Evolutionary conservation across 2,113 vertebrate species (phyloP), one percentile per base, ranked within the genome.

Genomic region (Galemys pyrenaicus): DNA sequence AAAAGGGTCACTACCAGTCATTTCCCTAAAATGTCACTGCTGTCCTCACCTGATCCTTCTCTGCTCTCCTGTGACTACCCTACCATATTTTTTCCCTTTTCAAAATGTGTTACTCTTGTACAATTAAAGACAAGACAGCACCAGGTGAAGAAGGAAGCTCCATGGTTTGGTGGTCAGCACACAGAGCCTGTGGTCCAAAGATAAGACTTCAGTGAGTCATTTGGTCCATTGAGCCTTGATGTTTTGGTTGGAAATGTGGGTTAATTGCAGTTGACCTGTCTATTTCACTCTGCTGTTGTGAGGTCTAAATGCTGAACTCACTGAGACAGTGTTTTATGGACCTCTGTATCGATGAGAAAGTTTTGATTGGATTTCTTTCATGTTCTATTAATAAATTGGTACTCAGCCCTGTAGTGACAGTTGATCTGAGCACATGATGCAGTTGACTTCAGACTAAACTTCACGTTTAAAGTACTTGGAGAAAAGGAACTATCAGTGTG

Each of bases 41-140:
- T 91, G 83, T 93, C 94, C 92, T 93, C 65, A 80, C 80, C 77
- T 90, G 95, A 73, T 89, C 92, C 49, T 74, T 91, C 85, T 78
- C 82, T 91, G n/a, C 32, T 91, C 46, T 68, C 8, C 83, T 32
- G 20, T 94, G 89, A 41, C 67, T 75, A 51, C 10, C 24, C 9
- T 35, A 44, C 46, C 75, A 24, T 54, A 88, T 65, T 71, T 92
- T 24, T 92, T 65, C 77, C 19, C 60, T 85, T 70, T 20, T 95
- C 68, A 28, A 58, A 87, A 95, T 44, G 44, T 73, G 44, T 92
- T 77, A 28, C 56, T 58, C 41, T 94, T 82, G 87, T 56, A 37
- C 89, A 94, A 94, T 89, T 75, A 93, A 92, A 80, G 30, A 44
- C 8, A 37, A 87, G 68, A 62, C 56, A 64, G 28, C 60, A 2